Evolutionary conservation across 2,888 invertebrate genomes (phyloP), one percentile per base, ranked within the genome.

Genomic region (Ochropleura plecta): DNA sequence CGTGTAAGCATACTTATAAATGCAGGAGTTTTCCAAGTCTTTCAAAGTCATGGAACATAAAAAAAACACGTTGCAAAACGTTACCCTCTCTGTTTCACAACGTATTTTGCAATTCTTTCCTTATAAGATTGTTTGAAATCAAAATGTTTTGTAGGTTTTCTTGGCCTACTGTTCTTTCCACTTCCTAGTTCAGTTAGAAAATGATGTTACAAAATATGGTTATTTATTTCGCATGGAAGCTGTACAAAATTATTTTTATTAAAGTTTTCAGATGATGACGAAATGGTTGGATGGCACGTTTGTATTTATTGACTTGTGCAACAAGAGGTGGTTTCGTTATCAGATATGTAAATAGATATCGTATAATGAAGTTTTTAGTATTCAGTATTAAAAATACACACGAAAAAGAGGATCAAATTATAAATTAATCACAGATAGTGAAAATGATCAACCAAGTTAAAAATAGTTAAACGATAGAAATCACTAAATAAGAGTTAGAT

Each of bases 1-100:
- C n/a, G 67, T 51, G 53, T 14, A 51, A 46, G 82, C 78, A 67
- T 20, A 69, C 82, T 30, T 78, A 55, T 18, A 78, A 78, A 30
- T 78, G 73, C 44, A 57, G 14, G 14, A 42, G 10, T 76, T 62
- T 69, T 46, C 5, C 55, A 78, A 78, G 59, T 63, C 60, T 68
- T 81, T 59, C 53, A 70, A 73, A 82, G 49, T 55, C 20, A 48
- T n/a, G 40, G 30, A 20, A 30, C 30, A 30, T 30, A 30, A 30
- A 65, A 49, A 59, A 40, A 30, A 12, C 10, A 1, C 0, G 14
- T 78, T 81, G 62, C 65, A 51, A 62, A 81, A 82, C 44, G 12
- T 16, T 46, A 16, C 20, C 30, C 14, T 20, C 42, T 42, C 46
- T 14, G 55, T 78, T 55, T 74, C 46, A 60, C 44, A 73, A 66